Percentiles rank a stretch among this genome's conserved stretches.
Conservation (phyloP, 2,797 vertebrate species). For the Borostomias antarcticus region DNA sequence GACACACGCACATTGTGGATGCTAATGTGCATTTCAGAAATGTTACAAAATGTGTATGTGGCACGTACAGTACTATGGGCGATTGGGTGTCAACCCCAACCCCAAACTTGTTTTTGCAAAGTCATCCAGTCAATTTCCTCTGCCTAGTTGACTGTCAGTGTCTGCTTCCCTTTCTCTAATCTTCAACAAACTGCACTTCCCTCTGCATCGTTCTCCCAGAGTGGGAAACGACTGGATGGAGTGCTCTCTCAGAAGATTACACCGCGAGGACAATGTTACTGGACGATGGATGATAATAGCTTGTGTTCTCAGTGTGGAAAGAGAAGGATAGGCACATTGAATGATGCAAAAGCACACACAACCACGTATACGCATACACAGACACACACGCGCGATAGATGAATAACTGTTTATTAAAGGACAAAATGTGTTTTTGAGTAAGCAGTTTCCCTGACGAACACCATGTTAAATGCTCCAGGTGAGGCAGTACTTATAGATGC, state of each 20-base stretch:
- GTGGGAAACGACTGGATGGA: slow-evolving; percentile 25
- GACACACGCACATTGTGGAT: no score
- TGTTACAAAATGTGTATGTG: background rate
- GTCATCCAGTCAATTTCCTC: slow-evolving; percentile 52
- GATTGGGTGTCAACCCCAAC: no score
- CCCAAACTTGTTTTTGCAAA: no score
- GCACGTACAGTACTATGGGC: no score
- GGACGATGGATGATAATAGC: slow-evolving; percentile 18
- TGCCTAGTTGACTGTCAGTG: slow-evolving; percentile 35
- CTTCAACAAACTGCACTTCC: slow-evolving; percentile 53
- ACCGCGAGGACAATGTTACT: slow-evolving; percentile 1
- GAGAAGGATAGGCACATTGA: background rate
- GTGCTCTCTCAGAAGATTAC: slow-evolving; percentile 19
- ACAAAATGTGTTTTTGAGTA: background rate
- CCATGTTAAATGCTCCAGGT: background rate
- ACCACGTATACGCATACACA: background rate
- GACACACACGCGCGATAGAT: background rate
- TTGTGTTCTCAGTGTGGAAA: background rate
- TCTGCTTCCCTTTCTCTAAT: slow-evolving; percentile 64
- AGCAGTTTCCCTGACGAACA: background rate
- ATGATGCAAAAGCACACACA: background rate
- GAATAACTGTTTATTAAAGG: background rate
- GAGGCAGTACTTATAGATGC: background rate
- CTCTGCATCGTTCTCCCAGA: slow-evolving; percentile 6
- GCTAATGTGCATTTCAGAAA: no score